Conservation (phyloP, 2,113 vertebrate species). For the Lepidothrix coronata region DNA sequence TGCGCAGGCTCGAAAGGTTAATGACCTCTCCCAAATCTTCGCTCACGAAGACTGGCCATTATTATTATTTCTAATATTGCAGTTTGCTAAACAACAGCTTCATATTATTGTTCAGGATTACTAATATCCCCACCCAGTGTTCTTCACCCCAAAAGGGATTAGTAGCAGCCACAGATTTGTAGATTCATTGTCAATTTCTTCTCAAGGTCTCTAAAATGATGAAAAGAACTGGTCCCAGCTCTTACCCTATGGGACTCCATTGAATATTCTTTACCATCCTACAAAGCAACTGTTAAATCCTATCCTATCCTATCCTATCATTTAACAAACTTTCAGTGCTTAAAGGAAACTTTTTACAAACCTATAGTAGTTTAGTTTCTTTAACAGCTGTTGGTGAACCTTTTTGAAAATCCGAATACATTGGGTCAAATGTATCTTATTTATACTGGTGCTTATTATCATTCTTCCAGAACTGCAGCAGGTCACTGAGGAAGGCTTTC, state of each 20-base stretch:
- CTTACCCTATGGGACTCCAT: fast-evolving
- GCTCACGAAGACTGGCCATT: too few relatives aligned
- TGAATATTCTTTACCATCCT: not conserved
- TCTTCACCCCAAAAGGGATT: not conserved
- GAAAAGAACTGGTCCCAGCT: not conserved
- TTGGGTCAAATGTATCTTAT: not conserved
- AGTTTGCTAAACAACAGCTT: not conserved
- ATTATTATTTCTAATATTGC: not conserved
- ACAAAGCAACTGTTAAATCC: not conserved
- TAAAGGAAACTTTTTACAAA: not conserved
- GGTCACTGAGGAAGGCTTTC: not conserved
- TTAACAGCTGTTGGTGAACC: not conserved
- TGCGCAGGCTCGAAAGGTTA: too few relatives aligned
- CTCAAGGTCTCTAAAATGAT: not conserved
- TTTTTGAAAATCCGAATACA: not conserved
- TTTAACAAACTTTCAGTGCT: not conserved
- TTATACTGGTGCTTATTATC: not conserved
- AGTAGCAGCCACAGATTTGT: not conserved
- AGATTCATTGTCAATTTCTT: not conserved
- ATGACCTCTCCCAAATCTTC: too few relatives aligned
- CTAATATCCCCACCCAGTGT: not conserved
- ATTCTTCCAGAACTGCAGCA: not conserved
- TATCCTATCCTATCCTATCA: too few relatives aligned
- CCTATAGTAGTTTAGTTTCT: not conserved
- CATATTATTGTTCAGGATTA: not conserved